Conservation (phyloP, 92 coral and sea anemone species). For the Pocillopora grandis region DNA sequence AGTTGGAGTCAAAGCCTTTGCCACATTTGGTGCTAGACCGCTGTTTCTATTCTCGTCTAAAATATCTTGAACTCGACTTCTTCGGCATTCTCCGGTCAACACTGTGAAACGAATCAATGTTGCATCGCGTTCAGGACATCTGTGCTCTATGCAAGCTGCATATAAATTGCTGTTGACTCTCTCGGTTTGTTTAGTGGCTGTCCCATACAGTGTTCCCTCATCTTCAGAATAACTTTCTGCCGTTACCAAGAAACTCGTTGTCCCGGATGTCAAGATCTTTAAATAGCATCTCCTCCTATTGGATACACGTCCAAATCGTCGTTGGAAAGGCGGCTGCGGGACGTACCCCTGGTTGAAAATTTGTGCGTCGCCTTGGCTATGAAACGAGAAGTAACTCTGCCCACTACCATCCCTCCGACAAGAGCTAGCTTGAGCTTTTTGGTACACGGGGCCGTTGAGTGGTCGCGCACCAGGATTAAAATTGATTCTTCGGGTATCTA, state of each 20-base stretch:
- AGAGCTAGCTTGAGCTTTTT: background rate
- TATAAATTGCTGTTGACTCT: background rate
- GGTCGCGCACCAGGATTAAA: background rate
- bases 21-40: slow-evolving; percentile 4
- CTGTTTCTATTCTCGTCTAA: slow-evolving; percentile 1
- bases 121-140: slow-evolving; percentile 9
- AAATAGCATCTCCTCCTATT: background rate
- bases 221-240: slow-evolving; percentile 5
- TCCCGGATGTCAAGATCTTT: slow-evolving; percentile 1
- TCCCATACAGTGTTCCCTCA: background rate
- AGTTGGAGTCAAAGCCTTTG: background rate
- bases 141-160: slow-evolving; percentile 10
- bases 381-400: slow-evolving; percentile 4
- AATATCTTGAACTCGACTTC: background rate
- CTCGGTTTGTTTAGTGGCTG: background rate
- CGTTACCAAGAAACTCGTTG: background rate
- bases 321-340: background rate
- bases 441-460: background rate
- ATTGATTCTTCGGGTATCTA: background rate
- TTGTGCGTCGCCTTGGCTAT: background rate
- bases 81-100: slow-evolving; percentile 18
- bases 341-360: background rate
- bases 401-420: background rate
- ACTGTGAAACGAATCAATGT: slow-evolving; percentile 1
- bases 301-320: background rate